A percentile compares a stretch with the other conserved stretches of the same genome.
phyloP scores from a whole-genome alignment of 2,797 vertebrate genomes.

The Lagothrix lagotricha region DNA sequence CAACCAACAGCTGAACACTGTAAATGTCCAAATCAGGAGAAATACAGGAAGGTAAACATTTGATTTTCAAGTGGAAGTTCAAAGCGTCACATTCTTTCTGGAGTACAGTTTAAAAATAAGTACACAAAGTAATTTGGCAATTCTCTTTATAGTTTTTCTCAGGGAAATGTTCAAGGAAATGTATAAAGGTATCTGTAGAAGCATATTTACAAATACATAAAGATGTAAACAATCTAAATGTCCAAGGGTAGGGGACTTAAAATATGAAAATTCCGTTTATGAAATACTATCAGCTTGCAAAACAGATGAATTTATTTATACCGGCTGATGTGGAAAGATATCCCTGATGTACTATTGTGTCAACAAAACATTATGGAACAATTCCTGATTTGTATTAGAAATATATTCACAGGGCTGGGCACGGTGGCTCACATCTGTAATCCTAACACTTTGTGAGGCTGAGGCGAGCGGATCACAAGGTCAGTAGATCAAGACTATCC shows the following conservation, averaged over 20 bases:
- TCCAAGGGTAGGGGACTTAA: not conserved
- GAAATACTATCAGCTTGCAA: not conserved
- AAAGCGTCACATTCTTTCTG: not conserved
- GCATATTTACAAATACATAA: not conserved
- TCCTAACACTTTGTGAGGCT: too few species aligned
- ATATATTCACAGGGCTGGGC: not conserved
- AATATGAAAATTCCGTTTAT: not conserved
- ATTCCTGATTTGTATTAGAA: not conserved
- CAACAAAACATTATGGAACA: not conserved
- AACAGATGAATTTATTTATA: not conserved
- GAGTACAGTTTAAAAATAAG: not conserved
- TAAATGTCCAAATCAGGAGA: not conserved
- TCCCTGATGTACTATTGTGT: not conserved
- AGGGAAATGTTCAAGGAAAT: not conserved
- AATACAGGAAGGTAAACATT: not conserved
- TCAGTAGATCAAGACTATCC: too few species aligned
- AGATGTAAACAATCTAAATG: not conserved
- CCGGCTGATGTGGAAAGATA: not conserved
- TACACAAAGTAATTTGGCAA: not conserved
- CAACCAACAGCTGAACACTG: not conserved
- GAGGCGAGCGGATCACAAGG: too few species aligned
- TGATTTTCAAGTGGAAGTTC: not conserved
- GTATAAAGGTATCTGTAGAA: not conserved
- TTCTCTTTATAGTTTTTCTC: not conserved
- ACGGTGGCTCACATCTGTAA: too few species aligned